Percentiles rank a stretch among this genome's conserved stretches.
phyloP scores from a whole-genome alignment of 1,140 invertebrate genomes.

The Diachasmimorpha longicaudata region DNA sequence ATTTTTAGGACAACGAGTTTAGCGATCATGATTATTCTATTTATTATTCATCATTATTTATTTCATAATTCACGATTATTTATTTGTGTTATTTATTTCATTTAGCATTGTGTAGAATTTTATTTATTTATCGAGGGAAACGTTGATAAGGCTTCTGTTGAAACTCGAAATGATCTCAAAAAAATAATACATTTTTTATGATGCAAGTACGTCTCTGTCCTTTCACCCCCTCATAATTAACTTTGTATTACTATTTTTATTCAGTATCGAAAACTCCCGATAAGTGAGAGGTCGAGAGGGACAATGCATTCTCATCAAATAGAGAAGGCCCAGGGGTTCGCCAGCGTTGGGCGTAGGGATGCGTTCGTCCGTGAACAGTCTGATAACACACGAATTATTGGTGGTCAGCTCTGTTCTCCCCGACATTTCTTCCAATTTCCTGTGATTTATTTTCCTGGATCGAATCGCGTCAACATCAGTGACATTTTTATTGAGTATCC shows the following conservation, averaged over 20 bases:
- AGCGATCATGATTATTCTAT: neutral
- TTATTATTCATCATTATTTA: neutral
- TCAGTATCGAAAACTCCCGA: neutral
- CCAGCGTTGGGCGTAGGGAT: conserved; percentile 1
- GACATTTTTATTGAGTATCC: neutral
- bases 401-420: conserved; percentile 10
- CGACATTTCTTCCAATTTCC: neutral
- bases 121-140: neutral
- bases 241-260: neutral
- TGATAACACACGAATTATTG: conserved; percentile 9
- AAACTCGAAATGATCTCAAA: neutral
- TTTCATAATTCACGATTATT: neutral
- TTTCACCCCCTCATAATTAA: too few species aligned
- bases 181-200: neutral
- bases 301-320: neutral
- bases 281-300: neutral
- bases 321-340: neutral
- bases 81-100: neutral
- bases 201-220: neutral
- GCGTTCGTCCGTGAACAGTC: conserved; percentile 15
- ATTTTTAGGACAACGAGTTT: neutral
- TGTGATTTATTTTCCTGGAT: neutral
- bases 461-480: neutral
- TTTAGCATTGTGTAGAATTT: neutral
- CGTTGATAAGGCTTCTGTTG: neutral